Percentiles rank a stretch among this genome's conserved stretches.
Conservation (phyloP, 1,140 invertebrate species). For the Diorhabda elongata region DNA sequence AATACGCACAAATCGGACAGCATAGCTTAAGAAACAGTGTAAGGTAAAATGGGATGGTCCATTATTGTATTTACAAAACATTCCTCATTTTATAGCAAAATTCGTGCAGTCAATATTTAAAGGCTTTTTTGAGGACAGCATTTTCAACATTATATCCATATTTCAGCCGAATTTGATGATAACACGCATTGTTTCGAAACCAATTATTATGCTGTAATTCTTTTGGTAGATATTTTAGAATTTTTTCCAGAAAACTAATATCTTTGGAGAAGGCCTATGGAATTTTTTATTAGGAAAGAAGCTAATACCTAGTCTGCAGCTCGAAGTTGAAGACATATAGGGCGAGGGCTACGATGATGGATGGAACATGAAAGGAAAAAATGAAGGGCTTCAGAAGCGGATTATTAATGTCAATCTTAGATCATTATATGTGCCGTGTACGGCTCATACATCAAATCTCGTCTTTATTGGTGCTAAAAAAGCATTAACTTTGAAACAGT, state of each 20-base stretch:
- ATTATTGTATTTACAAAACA: background rate
- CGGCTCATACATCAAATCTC: too few species aligned
- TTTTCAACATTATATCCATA: too few species aligned
- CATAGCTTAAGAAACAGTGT: background rate
- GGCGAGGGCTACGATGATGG: background rate
- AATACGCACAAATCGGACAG: background rate
- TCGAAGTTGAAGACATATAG: background rate
- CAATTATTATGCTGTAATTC: background rate
- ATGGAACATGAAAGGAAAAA: background rate
- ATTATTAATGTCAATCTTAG: background rate
- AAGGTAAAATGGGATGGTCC: background rate
- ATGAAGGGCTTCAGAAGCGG: background rate
- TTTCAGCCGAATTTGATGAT: too few species aligned
- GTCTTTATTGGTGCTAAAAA: background rate
- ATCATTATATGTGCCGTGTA: background rate
- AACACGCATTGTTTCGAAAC: too few species aligned
- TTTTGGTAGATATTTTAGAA: background rate
- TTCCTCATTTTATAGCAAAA: background rate
- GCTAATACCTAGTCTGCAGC: background rate
- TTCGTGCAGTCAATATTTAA: background rate
- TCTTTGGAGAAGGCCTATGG: background rate
- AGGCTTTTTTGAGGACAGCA: background rate
- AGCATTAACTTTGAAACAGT: background rate
- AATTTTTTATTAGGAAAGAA: background rate
- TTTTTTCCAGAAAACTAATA: background rate